Base-by-base conservation (phyloP, 2,113 vertebrate genomes). In the Psittacara wagleri region DNA sequence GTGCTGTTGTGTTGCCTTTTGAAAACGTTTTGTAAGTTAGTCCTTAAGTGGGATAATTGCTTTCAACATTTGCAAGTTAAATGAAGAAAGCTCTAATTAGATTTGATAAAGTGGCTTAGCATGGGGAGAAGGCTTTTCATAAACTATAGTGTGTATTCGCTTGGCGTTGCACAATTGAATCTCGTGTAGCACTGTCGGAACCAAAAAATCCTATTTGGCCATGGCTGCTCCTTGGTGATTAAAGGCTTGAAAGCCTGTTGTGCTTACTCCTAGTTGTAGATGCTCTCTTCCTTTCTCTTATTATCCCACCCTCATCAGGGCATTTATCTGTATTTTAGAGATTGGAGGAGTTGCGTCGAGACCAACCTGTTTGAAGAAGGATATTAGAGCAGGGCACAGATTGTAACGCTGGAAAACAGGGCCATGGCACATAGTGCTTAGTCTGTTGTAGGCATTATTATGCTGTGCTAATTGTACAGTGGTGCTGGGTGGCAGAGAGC, bases 61-160 rank as follows among this genome's bases (percentile, higher is more conserved):
- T 96, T 96, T 97, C 95, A 93, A 73, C 95, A 95, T 96, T 97
- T 97, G 95, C 96, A 97, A 96, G 95, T 97, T 97, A 96, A 96
- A 97, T 97, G 95, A 97, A 97, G 95, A 95, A 96, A 96, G 83
- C 86, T 94, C 95, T 96, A 96, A 96, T 96, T 96, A 95, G 94
- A 96, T 97, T 96, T 97, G 96, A 95, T 84, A 95, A 97, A 96
- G 95, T 97, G 95, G 96, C 94, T 93, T 96, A 97, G 94, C 94
- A 76, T 84, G 96, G 95, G 86, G 92, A 95, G 96, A 88, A 95
- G 90, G 94, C 94, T 93, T 97, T 97, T 96, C 92, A 94, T 95
- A 89, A 96, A 91, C 80, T 93, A 94, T 95, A 89, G 94, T 91
- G 86, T 94, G 90, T 86, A 95, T 96, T 95, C 86, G 19, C 88